These are phyloP conservation scores for Osmoderma eremita DNA, from an alignment of 2,888 invertebrate genomes.

Conservation along the genomic window DNA sequence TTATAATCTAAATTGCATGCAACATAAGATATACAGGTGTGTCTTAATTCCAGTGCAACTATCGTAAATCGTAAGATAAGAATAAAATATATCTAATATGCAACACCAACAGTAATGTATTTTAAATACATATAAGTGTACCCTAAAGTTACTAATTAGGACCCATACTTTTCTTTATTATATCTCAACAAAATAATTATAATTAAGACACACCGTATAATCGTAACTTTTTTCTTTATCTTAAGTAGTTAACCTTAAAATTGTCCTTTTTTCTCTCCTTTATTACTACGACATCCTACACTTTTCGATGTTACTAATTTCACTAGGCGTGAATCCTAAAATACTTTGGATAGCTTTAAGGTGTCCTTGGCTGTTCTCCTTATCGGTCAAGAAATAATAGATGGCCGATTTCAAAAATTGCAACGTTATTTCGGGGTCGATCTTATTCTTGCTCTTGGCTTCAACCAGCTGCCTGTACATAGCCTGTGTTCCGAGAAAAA, in stretches of 20 bases:
- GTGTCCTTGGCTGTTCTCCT: slow-evolving; percentile 88
- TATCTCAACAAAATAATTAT: not conserved
- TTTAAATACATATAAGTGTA: not conserved
- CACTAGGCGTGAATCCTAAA: slow-evolving; percentile 84
- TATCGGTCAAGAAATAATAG: slow-evolving; percentile 91
- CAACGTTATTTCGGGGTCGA: slow-evolving; percentile 91
- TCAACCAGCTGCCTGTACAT: slow-evolving; percentile 87
- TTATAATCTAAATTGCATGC: too few relatives aligned
- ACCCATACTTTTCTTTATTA: not conserved
- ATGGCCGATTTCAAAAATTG: slow-evolving; percentile 93
- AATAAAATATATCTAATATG: too few relatives aligned
- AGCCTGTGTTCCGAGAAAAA: slow-evolving; percentile 67
- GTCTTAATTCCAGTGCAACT: not conserved
- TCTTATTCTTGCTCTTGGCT: slow-evolving; percentile 76
- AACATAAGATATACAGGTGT: too few relatives aligned
- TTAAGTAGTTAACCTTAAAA: too few relatives aligned
- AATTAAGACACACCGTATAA: slow-evolving; percentile 11
- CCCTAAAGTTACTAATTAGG: not conserved
- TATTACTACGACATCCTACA: slow-evolving; percentile 65
- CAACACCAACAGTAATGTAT: too few relatives aligned
- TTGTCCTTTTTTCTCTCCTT: not conserved
- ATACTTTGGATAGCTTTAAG: slow-evolving; percentile 92
- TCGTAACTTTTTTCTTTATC: not conserved
- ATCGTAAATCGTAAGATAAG: too few relatives aligned
- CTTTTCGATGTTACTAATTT: slow-evolving; percentile 82